Evolutionary conservation across 2,888 invertebrate genomes (phyloP), one percentile per base, ranked within the genome.

Genomic region (Leptarthrus brevirostris): DNA sequence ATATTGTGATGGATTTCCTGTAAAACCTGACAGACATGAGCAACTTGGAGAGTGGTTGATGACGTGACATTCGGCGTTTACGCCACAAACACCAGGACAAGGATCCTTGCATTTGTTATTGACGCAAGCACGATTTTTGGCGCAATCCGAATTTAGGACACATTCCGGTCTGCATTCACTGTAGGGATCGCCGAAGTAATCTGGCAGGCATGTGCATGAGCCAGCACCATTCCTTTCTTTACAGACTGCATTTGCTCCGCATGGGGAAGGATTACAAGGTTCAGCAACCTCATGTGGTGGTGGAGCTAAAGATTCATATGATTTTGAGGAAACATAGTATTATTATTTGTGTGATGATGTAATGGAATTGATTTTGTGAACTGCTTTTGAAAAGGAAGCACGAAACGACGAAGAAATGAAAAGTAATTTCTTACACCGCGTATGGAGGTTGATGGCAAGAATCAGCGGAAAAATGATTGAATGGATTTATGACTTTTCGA

Each of bases 171-270:
- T 88, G 82, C 95, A 95, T 74, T 93, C 92, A 1, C 91, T 90
- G 81, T 94, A 94, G 0, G 96, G 95, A 86, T 96, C 94, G 40
- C 96, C 96, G 78, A 90, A 91, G 83, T 94, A 95, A 81, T 93
- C 93, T 10, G 92, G 89, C 73, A 92, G 84, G 81, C 96, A 96
- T 12, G 90, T 88, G 81, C 96, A 96, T 16, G 94, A 92, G 64
- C 94, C 95, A 16, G 93, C 94, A 34, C 91, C 92, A 82, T 92
- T 92, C 78, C 91, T 88, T 84, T 93, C 94, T 81, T 91, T 93
- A 81, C 96, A 96, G 74, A 92, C 80, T 10, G 96, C 90, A 83
- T 95, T 95, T 10, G 92, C 90, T 30, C 95, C 95, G 81, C 95
- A 95, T 2, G 95, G 95, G 34, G 93, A 93, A 36, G 93, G 94